Percentiles rank a stretch among this genome's conserved stretches.
Evolutionary conservation across 1,140 invertebrate species (phyloP).

Genomic region (Eriocheir sinensis): DNA sequence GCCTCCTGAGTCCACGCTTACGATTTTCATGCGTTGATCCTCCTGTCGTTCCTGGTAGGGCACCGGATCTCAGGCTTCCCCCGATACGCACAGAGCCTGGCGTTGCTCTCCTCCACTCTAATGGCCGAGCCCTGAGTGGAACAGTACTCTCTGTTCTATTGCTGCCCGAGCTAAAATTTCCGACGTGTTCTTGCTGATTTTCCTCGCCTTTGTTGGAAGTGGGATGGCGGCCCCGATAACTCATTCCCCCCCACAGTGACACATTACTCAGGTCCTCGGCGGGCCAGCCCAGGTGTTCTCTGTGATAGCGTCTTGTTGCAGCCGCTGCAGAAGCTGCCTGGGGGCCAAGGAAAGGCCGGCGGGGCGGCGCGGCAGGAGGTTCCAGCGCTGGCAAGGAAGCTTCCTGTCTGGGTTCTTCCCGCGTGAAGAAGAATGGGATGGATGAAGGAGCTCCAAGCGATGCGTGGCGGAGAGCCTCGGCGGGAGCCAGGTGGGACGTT

Average conservation of each 20-base stretch:
- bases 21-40: neutral
- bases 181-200: neutral
- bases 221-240: neutral
- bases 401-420: neutral
- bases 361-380: neutral
- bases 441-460: neutral
- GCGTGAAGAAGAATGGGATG: neutral
- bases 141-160: slow-evolving; percentile 1
- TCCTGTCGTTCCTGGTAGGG: neutral
- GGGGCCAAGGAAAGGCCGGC: neutral
- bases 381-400: neutral
- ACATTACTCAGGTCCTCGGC: neutral
- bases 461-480: neutral
- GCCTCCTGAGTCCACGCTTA: neutral
- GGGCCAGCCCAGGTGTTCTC: neutral
- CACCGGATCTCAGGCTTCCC: neutral
- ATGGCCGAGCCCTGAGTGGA: neutral
- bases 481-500: neutral
- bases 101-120: neutral
- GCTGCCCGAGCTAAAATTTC: neutral
- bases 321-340: neutral
- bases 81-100: neutral
- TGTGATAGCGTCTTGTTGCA: neutral
- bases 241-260: neutral
- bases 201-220: neutral